These are phyloP conservation scores for Clivina fossor DNA, from an alignment of 2,888 invertebrate genomes.

Conservation along the genomic window DNA sequence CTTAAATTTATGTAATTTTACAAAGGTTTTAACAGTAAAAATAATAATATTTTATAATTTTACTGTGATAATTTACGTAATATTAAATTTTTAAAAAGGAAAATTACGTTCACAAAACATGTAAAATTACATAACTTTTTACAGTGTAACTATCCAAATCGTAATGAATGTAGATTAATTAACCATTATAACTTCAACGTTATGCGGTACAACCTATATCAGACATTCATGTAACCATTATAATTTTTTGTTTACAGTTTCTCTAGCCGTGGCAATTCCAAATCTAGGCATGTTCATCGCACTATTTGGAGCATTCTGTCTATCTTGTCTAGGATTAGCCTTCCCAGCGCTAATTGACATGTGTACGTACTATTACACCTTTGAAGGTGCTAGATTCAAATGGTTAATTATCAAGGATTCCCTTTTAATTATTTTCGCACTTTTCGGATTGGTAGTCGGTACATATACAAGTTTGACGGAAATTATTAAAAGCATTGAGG, in stretches of 20 bases:
- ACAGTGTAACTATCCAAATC: no score
- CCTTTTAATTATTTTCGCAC: constrained; percentile 61
- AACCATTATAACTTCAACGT: constrained; percentile 1
- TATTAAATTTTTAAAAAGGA: no score
- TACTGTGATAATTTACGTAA: no score
- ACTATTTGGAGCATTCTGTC: constrained; percentile 83
- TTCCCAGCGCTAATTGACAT: constrained; percentile 89
- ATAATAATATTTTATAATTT: no score
- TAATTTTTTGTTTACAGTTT: constrained; percentile 59
- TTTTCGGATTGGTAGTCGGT: constrained; percentile 66
- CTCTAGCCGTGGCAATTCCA: constrained; percentile 82
- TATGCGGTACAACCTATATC: no score
- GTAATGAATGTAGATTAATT: background rate
- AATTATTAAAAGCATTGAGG: constrained; percentile 54
- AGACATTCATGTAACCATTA: background rate
- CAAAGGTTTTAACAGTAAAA: no score
- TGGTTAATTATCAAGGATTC: constrained; percentile 58
- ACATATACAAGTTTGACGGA: constrained; percentile 65
- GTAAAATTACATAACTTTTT: no score
- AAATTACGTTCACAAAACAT: no score
- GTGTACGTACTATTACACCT: constrained; percentile 76
- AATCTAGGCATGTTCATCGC: constrained; percentile 80
- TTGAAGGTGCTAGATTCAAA: constrained; percentile 55
- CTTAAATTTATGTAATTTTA: no score
- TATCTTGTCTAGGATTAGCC: constrained; percentile 85